A percentile compares a stretch with the other conserved stretches of the same genome.
These are phyloP conservation scores for Globodera ellingtonae DNA, from an alignment of 1,140 invertebrate species.

Conservation along the genomic window DNA sequence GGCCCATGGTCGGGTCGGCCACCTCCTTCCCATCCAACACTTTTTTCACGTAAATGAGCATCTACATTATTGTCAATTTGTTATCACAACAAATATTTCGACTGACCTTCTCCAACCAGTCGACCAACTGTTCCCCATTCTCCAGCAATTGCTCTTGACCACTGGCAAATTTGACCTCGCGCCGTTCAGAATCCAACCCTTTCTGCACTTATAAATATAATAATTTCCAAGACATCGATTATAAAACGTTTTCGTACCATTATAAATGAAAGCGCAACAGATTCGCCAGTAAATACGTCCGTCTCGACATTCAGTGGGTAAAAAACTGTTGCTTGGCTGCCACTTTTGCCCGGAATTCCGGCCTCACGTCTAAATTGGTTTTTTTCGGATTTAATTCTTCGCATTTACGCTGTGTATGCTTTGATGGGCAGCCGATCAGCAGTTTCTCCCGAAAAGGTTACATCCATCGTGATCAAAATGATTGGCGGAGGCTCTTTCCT, in stretches of 20 bases:
- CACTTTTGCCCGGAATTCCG: constrained; percentile 48
- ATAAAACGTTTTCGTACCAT: constrained; percentile 6
- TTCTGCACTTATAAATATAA: constrained; percentile 46
- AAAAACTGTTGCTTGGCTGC: constrained; percentile 43
- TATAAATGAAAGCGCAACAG: constrained; percentile 54
- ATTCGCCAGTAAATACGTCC: constrained; percentile 59
- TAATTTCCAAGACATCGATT: neutral
- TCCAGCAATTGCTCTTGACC: constrained; percentile 54
- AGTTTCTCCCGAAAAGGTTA: constrained; percentile 46
- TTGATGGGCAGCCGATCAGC: constrained; percentile 52
- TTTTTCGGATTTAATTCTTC: neutral
- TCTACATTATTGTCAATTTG: neutral
- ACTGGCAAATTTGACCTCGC: constrained; percentile 51
- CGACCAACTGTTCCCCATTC: constrained; percentile 50
- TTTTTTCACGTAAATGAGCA: constrained; percentile 54
- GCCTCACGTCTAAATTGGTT: constrained; percentile 52
- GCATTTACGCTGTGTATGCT: constrained; percentile 48
- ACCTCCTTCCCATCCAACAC: constrained; percentile 45
- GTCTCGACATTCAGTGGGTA: constrained; percentile 57
- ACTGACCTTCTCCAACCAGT: constrained; percentile 53
- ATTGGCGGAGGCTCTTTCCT: constrained; percentile 51
- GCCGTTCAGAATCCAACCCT: constrained; percentile 51
- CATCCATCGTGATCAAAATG: constrained; percentile 58
- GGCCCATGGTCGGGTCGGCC: constrained; percentile 54
- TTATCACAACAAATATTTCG: neutral